Percentiles rank a stretch among this genome's conserved stretches.
Conservation (phyloP, 2,888 invertebrate species). For the Tyria jacobaeae region DNA sequence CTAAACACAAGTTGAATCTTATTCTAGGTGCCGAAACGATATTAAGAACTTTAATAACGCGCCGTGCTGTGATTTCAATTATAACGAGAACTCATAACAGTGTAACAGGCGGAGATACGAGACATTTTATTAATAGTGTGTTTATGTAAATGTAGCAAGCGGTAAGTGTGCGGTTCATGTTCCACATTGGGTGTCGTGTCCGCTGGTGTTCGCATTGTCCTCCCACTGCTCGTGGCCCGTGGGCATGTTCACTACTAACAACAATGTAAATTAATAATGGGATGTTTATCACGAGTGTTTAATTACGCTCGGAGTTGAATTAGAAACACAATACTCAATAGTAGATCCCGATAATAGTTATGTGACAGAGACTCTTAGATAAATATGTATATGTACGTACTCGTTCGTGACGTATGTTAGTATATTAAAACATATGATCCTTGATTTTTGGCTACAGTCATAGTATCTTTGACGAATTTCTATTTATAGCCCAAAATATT, state of each 20-base stretch:
- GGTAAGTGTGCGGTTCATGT: constrained; percentile 3
- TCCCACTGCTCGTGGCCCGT: neutral
- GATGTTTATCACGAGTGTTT: neutral
- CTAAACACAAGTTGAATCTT: too few relatives aligned
- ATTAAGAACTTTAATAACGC: neutral
- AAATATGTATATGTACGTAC: too few relatives aligned
- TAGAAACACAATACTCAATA: neutral
- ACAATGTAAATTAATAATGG: neutral
- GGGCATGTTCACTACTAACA: neutral
- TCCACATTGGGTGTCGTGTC: neutral
- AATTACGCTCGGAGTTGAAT: neutral
- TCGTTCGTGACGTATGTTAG: too few relatives aligned
- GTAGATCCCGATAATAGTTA: too few relatives aligned
- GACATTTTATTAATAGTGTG: constrained; percentile 31
- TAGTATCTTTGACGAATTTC: too few relatives aligned
- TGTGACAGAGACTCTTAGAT: too few relatives aligned
- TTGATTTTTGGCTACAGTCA: too few relatives aligned
- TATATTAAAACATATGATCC: too few relatives aligned
- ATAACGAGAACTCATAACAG: constrained; percentile 7
- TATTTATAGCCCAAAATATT: too few relatives aligned
- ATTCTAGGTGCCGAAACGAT: neutral
- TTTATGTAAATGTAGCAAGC: constrained; percentile 32
- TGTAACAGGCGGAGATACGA: neutral
- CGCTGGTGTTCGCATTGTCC: neutral
- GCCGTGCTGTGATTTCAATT: constrained; percentile 12